Base-by-base conservation (phyloP, 2,113 vertebrate species). In the Reinhardtius hippoglossoides region DNA sequence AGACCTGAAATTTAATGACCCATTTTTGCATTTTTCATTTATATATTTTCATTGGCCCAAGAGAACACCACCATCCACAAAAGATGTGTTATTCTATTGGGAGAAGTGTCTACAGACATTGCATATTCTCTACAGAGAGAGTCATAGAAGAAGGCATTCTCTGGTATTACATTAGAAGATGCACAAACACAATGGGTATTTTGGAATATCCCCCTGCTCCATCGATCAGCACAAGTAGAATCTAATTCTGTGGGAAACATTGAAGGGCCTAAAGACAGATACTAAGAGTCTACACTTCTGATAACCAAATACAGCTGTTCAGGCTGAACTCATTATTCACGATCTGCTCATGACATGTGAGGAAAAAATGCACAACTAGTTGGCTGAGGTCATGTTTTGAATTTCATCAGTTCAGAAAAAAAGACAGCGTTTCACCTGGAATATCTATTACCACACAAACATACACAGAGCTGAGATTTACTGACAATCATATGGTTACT, bases 271-370 rank as follows among this genome's bases (percentile, higher is more conserved):
- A 20, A 68, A 57, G 37, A 10, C 66, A 80, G 56, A 21, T 57
- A 35, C 52, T 14, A 44, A 23, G 58, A 56, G 76, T 18, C 61
- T 15, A 12, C 62, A 71, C 61, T 66, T 48, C 77, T 83, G 82
- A 82, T 86, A 88, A 88, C 78, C 73, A 88, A 74, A 87, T 7
- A 40, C 87, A 88, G 82, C 83, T 92, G 87, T 67, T 84, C 35
- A 31, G 40, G 63, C 83, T 54, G 69, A 54, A 72, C 81, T 76
- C 76, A 73, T 80, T 82, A 69, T 78, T 83, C 71, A 77, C 14
- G 48, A 81, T 78, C 67, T 23, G 56, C 66, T 74, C 57, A 9
- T 74, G 69, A 81, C 65, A 69, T 78, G 67, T 73, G 65, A 77
- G 82, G 83, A 78, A 87, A 87, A 86, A 80, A 40, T 73, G 58